Conservation (phyloP, 2,888 invertebrate species). For the Melinaea marsaeus region DNA sequence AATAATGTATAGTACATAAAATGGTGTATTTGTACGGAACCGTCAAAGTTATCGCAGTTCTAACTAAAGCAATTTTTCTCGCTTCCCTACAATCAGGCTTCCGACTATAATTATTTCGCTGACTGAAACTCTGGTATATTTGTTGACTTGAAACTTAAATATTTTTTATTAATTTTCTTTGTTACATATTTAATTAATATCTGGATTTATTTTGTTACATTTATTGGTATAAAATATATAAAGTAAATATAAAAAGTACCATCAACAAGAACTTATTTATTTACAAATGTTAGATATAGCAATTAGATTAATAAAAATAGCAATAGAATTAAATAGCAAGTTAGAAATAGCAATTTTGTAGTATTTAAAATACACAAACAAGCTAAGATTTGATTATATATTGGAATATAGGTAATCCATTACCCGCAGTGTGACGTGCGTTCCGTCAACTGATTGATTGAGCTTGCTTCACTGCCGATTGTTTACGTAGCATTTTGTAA, state of each 20-base stretch:
- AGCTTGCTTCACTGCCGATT: slow-evolving; percentile 24
- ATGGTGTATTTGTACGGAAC: neutral
- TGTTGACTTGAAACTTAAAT: slow-evolving; percentile 12
- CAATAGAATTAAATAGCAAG: too few relatives aligned
- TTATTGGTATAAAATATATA: neutral
- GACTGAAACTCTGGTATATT: slow-evolving; percentile 22
- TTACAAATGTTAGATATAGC: too few relatives aligned
- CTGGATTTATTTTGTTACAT: neutral
- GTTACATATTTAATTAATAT: neutral
- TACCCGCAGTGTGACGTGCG: slow-evolving; percentile 11
- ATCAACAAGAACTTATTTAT: too few relatives aligned
- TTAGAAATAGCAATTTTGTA: too few relatives aligned
- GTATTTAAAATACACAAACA: neutral
- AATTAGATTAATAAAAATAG: too few relatives aligned
- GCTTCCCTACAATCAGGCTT: slow-evolving; percentile 21
- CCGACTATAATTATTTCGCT: slow-evolving; percentile 27
- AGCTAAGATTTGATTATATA: slow-evolving; percentile 10
- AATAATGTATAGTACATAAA: neutral
- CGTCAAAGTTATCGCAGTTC: slow-evolving; percentile 7
- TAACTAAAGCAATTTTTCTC: slow-evolving; percentile 13
- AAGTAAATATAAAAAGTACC: too few relatives aligned
- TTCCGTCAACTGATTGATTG: slow-evolving; percentile 23
- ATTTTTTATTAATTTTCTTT: neutral
- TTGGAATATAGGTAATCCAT: slow-evolving; percentile 21
- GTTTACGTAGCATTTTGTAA: slow-evolving; percentile 26